These are phyloP conservation scores for Hepsetus odoe DNA, from an alignment of 2,113 vertebrate genomes.

Conservation along the genomic window DNA sequence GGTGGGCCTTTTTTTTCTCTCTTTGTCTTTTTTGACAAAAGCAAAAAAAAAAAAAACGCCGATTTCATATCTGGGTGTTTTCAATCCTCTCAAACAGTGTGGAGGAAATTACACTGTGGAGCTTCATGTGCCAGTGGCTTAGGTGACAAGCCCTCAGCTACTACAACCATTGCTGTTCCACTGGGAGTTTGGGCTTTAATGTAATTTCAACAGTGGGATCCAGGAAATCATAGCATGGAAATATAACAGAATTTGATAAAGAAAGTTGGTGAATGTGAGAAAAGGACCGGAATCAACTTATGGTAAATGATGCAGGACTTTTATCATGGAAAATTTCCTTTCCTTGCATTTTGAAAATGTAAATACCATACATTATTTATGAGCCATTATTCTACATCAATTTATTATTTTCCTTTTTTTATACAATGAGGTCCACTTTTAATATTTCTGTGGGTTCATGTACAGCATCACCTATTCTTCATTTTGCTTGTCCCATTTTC, in stretches of 20 bases:
- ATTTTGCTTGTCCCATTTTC: too few species aligned
- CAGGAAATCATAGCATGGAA: not conserved
- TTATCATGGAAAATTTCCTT: too few species aligned
- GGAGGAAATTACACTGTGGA: constrained; percentile 7
- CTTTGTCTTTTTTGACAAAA: not conserved
- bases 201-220: not conserved
- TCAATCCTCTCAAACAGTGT: not conserved
- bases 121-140: not conserved
- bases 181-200: not conserved
- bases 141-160: not conserved
- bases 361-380: too few species aligned
- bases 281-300: not conserved
- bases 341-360: too few species aligned
- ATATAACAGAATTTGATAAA: not conserved
- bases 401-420: too few species aligned
- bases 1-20: not conserved
- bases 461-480: too few species aligned
- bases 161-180: not conserved
- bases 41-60: not conserved
- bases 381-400: too few species aligned
- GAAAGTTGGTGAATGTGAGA: not conserved
- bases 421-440: too few species aligned
- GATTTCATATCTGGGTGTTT: not conserved
- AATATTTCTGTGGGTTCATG: too few species aligned
- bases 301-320: too few species aligned